Evolutionary conservation across 1,140 invertebrate genomes (phyloP).

Genomic region (Ostrea edulis): DNA sequence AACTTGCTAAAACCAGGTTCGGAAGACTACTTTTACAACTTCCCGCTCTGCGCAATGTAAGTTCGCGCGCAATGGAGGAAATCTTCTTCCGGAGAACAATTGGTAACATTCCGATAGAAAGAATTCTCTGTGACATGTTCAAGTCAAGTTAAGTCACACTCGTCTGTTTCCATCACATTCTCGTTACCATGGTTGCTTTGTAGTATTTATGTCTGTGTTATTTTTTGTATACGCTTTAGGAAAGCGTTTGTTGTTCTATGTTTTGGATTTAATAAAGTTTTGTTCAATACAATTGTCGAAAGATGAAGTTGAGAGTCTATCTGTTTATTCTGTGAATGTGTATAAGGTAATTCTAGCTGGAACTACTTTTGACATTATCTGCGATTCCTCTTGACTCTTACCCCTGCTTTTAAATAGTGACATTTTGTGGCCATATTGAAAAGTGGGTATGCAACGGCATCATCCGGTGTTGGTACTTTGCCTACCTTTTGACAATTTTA

Average conservation of each 20-base stretch:
- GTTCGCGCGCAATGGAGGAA: slow-evolving; percentile 86
- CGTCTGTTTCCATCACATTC: neutral
- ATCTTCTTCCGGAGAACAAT: slow-evolving; percentile 97
- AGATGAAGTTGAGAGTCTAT: neutral
- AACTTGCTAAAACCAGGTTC: slow-evolving; percentile 88
- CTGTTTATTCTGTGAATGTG: too few relatives aligned
- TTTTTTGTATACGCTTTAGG: slow-evolving; percentile 18
- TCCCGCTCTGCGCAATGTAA: slow-evolving; percentile 89
- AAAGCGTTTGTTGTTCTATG: slow-evolving; percentile 21
- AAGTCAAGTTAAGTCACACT: slow-evolving; percentile 69
- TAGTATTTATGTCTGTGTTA: slow-evolving; percentile 36
- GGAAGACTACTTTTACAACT: slow-evolving; percentile 94
- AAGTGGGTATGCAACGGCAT: too few relatives aligned
- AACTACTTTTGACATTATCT: too few relatives aligned
- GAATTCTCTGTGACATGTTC: slow-evolving; percentile 97
- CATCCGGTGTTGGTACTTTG: too few relatives aligned
- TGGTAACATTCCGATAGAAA: slow-evolving; percentile 98
- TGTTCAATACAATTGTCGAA: slow-evolving; percentile 2
- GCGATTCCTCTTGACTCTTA: too few relatives aligned
- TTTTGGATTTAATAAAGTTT: slow-evolving; percentile 9
- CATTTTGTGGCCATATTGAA: too few relatives aligned
- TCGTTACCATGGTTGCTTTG: slow-evolving; percentile 6
- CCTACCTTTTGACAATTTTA: too few relatives aligned
- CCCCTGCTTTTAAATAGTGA: too few relatives aligned
- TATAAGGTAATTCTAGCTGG: too few relatives aligned